A percentile compares a stretch with the other conserved stretches of the same genome.
These are phyloP conservation scores for Oscheius myriophilus DNA, from an alignment of 2,888 invertebrate genomes.

Conservation along the genomic window DNA sequence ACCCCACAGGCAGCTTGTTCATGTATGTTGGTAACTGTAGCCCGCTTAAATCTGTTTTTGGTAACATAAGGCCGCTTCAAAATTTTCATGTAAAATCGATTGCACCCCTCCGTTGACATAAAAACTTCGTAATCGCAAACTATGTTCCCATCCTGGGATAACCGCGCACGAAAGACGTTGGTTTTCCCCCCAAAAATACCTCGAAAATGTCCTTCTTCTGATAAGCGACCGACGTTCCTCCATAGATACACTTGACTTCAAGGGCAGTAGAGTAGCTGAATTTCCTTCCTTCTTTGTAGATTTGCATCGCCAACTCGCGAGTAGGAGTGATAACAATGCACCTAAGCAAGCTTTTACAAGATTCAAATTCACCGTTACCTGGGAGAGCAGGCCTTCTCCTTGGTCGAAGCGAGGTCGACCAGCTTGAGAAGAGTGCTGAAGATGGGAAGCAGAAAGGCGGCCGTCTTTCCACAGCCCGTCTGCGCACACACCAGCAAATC, in stretches of 20 bases:
- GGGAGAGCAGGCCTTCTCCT: slow-evolving; percentile 43
- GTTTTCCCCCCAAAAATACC: too few relatives aligned
- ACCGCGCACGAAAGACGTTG: too few relatives aligned
- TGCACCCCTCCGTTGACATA: too few relatives aligned
- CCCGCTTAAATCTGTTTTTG: too few relatives aligned
- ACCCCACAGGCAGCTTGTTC: too few relatives aligned
- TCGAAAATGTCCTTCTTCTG: slow-evolving; percentile 20
- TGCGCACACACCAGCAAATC: slow-evolving; percentile 98
- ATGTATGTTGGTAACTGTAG: too few relatives aligned
- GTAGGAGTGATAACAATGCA: slow-evolving; percentile 85
- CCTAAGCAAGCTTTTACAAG: neutral
- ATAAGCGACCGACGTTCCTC: slow-evolving; percentile 43
- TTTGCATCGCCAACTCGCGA: slow-evolving; percentile 88
- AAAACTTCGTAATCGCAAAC: too few relatives aligned
- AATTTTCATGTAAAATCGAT: too few relatives aligned
- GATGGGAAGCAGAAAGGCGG: slow-evolving; percentile 53
- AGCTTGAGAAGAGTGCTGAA: slow-evolving; percentile 65
- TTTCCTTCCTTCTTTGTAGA: slow-evolving; percentile 84
- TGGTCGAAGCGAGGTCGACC: slow-evolving; percentile 36
- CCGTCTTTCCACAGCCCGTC: slow-evolving; percentile 95
- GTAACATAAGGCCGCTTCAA: too few relatives aligned
- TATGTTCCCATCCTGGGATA: too few relatives aligned
- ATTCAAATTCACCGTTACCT: neutral
- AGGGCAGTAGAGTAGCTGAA: slow-evolving; percentile 76
- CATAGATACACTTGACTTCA: slow-evolving; percentile 43